phyloP scores from a whole-genome alignment of 2,888 invertebrate species.

The Brachypalpus laphriformis region DNA sequence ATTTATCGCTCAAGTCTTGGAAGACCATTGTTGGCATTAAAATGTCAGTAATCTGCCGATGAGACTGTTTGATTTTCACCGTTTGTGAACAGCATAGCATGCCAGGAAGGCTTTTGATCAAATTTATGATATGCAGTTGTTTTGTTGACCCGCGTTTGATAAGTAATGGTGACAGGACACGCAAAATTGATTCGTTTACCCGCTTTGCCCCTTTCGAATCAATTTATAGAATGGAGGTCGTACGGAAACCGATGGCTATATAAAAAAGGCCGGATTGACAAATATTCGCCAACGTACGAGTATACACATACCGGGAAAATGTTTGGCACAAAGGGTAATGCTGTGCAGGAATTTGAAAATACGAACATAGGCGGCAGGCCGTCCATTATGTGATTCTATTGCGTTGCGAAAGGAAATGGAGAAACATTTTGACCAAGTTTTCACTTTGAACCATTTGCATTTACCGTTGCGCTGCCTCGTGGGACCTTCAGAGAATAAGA shows the following conservation, averaged over 20 bases:
- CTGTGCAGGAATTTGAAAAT: conserved; percentile 7
- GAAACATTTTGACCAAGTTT: conserved; percentile 51
- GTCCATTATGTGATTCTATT: conserved; percentile 49
- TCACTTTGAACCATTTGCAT: conserved; percentile 23
- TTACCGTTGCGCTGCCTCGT: conserved; percentile 1
- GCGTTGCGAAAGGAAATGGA: conserved; percentile 49
- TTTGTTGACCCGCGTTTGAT: conserved; percentile 23
- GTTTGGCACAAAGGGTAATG: neutral
- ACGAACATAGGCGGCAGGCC: neutral
- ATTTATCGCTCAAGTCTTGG: neutral
- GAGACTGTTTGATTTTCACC: neutral
- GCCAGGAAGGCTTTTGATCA: conserved; percentile 13
- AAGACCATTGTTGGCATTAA: neutral
- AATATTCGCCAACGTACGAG: conserved; percentile 1
- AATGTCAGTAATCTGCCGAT: conserved; percentile 2
- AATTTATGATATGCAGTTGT: conserved; percentile 46
- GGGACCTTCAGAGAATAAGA: neutral
- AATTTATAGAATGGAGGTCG: conserved; percentile 27
- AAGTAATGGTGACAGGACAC: conserved; percentile 55
- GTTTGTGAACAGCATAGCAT: neutral
- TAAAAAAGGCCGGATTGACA: conserved; percentile 40
- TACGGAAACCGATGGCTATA: conserved; percentile 31
- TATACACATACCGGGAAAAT: neutral
- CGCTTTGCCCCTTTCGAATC: neutral
- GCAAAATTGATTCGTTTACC: conserved; percentile 44